Evolutionary conservation across 2,888 invertebrate species (phyloP).

Genomic region (Lasioglossum pauxillum): DNA sequence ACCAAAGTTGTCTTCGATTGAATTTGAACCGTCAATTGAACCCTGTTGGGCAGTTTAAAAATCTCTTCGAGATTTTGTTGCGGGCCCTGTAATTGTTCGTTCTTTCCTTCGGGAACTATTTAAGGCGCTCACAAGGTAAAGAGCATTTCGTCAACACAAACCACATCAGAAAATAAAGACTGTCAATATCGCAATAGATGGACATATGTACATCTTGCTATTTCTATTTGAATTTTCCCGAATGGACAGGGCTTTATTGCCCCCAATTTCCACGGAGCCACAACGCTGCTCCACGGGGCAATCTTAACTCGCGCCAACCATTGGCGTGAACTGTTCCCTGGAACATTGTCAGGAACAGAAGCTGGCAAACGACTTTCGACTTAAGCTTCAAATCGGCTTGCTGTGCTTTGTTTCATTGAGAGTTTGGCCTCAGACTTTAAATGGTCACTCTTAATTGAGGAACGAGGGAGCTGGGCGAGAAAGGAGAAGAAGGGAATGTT

Average conservation of each 20-base stretch:
- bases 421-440: neutral
- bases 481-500: neutral
- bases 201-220: neutral
- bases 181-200: neutral
- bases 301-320: neutral
- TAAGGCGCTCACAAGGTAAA: neutral
- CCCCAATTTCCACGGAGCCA: neutral
- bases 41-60: too few relatives aligned
- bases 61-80: neutral
- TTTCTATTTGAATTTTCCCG: neutral
- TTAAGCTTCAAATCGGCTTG: constrained; percentile 3
- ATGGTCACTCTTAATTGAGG: constrained; percentile 8
- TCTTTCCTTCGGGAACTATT: neutral
- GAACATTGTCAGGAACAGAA: neutral
- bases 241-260: neutral
- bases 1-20: neutral
- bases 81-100: neutral
- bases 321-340: neutral
- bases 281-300: neutral
- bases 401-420: neutral
- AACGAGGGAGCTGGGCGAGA: neutral
- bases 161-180: neutral
- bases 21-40: neutral
- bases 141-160: neutral
- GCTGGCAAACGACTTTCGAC: constrained; percentile 7